Base-by-base conservation (phyloP, 2,113 vertebrate genomes). In the Circaetus cinerascens region DNA sequence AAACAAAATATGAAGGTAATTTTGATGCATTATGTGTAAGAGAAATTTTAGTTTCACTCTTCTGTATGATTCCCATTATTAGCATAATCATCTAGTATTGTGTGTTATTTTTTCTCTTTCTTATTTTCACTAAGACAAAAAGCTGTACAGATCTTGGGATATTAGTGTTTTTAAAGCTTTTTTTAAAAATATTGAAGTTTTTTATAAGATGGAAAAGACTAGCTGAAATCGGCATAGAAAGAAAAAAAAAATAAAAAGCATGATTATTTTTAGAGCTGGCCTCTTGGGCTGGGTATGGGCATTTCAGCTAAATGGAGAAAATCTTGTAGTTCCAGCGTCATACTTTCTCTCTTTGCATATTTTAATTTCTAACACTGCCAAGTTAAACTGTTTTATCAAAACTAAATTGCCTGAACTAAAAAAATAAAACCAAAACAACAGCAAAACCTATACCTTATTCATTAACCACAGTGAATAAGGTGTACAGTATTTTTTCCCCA, bases 401-500 rank as follows among this genome's bases (percentile, higher is more conserved):
- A 92, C 27, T 63, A 81, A 80, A 91, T 83, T 68, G 15, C 25
- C n/a, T 34, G 1, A 62, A 83, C 30, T 73, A 50, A 75, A 88
- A 86, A 91, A 67, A 74, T 17, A 67, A 43, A 88, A 59, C 3
- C 30, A 80, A 96, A 87, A 66, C 66, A 91, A 68, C 73, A 90
- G 53, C 74, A 81, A 77, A 96, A 38, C 15, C 26, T 23, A 84
- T n/a, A 66, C 75, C 64, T 82, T 63, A 46, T 92, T 96, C 51
- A 85, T 93, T 89, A 94, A 78, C 73, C 64, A 45, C 68, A 88
- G 38, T 63, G 78, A 77, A 55, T 77, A 94, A 95, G 81, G 82
- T 96, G 81, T 64, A 82, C 34, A 41, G 69, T 86, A 46, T 71
- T 92, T 94, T 91, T 93, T 96, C 41, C 72, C 81, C 85, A 86